Conservation (phyloP, 2,113 vertebrate species). For the Pachypanchax playfairii region DNA sequence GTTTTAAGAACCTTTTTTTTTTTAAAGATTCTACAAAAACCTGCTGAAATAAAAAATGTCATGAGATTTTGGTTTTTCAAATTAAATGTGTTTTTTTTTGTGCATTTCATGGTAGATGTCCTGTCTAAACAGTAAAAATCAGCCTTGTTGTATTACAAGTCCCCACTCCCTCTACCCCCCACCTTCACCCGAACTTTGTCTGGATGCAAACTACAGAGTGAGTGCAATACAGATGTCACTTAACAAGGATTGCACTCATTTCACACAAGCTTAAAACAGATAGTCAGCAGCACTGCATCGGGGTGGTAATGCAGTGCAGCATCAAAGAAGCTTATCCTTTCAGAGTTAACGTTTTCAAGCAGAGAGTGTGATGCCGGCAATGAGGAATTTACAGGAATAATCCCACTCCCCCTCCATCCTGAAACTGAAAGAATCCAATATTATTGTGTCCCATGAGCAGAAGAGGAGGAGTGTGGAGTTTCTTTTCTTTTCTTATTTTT, state of each 20-base stretch:
- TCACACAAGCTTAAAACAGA: conserved; percentile 70
- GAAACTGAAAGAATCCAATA: conserved; percentile 43
- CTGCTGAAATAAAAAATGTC: no score
- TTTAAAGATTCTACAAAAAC: no score
- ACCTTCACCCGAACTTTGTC: conserved; percentile 50
- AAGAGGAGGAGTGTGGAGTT: conserved; percentile 2
- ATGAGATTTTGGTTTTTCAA: no score
- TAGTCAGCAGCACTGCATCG: conserved; percentile 50
- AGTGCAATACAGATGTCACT: conserved; percentile 62
- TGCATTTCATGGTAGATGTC: no score
- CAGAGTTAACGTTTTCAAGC: conserved; percentile 68
- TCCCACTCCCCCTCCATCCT: conserved; percentile 31
- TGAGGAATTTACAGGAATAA: conserved; percentile 60
- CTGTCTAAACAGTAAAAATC: no score
- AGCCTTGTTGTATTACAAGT: conserved; percentile 56
- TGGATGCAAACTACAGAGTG: conserved; percentile 15
- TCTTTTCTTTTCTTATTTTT: no score
- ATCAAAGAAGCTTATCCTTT: conserved; percentile 73
- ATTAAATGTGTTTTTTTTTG: no score
- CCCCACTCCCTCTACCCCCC: conserved; percentile 27
- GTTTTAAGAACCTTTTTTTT: no score
- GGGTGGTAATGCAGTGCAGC: conserved; percentile 44
- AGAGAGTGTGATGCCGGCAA: conserved; percentile 51
- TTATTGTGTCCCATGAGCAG: conserved; percentile 39
- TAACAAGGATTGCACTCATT: conserved; percentile 64